A percentile compares a stretch with the other conserved stretches of the same genome.
Evolutionary conservation across 2,888 invertebrate species (phyloP).

Genomic region (Chouioia cunea): DNA sequence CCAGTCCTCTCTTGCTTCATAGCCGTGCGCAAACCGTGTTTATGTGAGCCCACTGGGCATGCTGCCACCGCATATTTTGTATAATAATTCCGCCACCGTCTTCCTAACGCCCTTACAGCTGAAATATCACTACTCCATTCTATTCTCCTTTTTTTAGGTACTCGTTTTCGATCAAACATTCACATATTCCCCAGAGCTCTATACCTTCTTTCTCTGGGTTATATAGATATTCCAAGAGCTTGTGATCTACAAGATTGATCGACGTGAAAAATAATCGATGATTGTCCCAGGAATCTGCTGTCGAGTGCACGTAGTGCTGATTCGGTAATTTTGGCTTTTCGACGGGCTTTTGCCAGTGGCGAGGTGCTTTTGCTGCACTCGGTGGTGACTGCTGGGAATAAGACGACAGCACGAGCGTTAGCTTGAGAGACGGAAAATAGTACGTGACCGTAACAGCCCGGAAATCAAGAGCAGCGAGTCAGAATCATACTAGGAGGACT

Average conservation of each 20-base stretch:
- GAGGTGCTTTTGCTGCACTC: too few relatives aligned
- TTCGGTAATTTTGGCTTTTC: slow-evolving; percentile 65
- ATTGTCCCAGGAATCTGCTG: slow-evolving; percentile 49
- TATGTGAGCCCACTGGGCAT: not conserved
- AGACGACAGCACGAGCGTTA: not conserved
- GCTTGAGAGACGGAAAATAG: slow-evolving; percentile 9
- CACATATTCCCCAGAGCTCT: slow-evolving; percentile 1
- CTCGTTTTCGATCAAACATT: slow-evolving; percentile 18
- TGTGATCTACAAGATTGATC: not conserved
- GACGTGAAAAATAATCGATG: slow-evolving; percentile 15
- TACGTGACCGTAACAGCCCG: slow-evolving; percentile 9
- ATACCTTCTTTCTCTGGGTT: not conserved
- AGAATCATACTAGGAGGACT: too few relatives aligned
- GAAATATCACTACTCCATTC: slow-evolving; percentile 3
- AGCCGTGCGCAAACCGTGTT: not conserved
- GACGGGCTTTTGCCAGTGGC: slow-evolving; percentile 54
- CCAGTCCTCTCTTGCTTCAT: not conserved
- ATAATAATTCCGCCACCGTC: slow-evolving; percentile 21
- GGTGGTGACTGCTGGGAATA: too few relatives aligned
- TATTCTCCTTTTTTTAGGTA: too few relatives aligned
- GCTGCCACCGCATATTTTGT: slow-evolving; percentile 14
- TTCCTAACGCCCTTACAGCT: not conserved
- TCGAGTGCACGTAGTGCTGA: slow-evolving; percentile 60
- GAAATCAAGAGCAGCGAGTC: too few relatives aligned
- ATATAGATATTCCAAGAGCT: slow-evolving; percentile 16